A percentile compares a stretch with the other conserved stretches of the same genome.
These are phyloP conservation scores for Salticus scenicus DNA, from an alignment of 2,888 invertebrate species.

Conservation along the genomic window DNA sequence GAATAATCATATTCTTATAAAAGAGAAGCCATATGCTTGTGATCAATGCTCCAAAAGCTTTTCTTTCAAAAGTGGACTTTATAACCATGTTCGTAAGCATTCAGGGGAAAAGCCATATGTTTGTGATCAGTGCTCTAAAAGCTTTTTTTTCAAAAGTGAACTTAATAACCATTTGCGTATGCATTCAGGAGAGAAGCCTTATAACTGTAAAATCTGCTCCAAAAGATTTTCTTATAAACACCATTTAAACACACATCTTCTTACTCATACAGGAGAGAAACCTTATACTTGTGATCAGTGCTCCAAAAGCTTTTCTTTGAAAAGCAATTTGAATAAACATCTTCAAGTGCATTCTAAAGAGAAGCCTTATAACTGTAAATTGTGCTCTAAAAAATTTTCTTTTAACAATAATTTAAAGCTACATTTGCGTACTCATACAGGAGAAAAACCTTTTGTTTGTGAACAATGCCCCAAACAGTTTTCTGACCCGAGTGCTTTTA, in stretches of 20 bases:
- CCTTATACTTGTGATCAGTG: not conserved
- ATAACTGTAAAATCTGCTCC: not conserved
- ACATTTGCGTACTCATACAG: not conserved
- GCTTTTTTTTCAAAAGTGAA: constrained; percentile 26
- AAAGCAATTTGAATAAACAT: not conserved
- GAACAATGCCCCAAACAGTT: not conserved
- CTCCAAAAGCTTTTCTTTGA: not conserved
- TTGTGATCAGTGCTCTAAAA: constrained; percentile 28
- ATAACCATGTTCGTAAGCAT: too few species aligned
- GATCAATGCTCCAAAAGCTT: too few species aligned
- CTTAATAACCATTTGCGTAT: not conserved
- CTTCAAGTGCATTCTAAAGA: not conserved
- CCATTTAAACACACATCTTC: not conserved
- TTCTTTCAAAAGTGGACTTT: too few species aligned
- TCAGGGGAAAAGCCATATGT: constrained; percentile 20
- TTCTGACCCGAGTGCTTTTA: not conserved
- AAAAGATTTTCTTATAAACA: not conserved
- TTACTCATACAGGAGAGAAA: not conserved
- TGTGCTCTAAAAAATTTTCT: not conserved
- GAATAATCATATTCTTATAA: not conserved
- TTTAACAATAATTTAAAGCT: not conserved
- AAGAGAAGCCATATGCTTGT: too few species aligned
- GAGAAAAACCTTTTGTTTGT: not conserved
- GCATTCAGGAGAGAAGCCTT: not conserved
- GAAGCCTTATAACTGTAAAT: not conserved